Evolutionary conservation across 2,797 vertebrate genomes (phyloP).

Genomic region (Lemur catta): DNA sequence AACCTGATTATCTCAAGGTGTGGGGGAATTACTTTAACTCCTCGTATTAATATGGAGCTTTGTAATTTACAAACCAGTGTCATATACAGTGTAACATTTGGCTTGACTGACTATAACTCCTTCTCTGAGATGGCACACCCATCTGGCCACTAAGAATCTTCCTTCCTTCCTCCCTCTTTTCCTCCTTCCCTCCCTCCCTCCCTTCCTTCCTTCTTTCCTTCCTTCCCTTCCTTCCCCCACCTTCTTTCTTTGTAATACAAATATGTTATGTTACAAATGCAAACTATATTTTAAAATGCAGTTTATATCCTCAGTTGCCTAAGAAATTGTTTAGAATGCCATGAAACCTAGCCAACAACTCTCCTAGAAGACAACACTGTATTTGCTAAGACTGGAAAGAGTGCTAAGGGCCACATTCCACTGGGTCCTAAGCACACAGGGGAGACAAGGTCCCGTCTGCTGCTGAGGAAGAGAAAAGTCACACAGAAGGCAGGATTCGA

Average conservation of each 20-base stretch:
- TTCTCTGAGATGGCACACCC: background rate
- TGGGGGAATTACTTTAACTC: background rate
- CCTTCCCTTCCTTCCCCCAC: background rate
- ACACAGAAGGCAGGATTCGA: background rate
- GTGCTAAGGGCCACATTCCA: fast-evolving
- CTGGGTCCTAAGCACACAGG: background rate
- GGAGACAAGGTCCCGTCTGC: background rate
- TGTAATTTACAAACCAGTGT: background rate
- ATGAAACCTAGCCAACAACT: background rate
- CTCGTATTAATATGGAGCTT: background rate
- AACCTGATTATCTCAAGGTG: background rate
- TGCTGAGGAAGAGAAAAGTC: background rate
- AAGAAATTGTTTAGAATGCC: background rate
- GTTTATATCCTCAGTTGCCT: background rate
- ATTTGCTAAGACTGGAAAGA: background rate
- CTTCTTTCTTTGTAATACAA: background rate
- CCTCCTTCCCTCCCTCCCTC: background rate
- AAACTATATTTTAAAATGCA: background rate
- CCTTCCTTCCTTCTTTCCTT: background rate
- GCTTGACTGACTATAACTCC: background rate
- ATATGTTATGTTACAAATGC: background rate
- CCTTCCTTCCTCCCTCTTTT: background rate
- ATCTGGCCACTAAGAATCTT: background rate
- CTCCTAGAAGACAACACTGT: background rate
- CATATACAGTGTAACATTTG: background rate